phyloP scores from a whole-genome alignment of 2,888 invertebrate genomes.

The Cartodere bifasciata region DNA sequence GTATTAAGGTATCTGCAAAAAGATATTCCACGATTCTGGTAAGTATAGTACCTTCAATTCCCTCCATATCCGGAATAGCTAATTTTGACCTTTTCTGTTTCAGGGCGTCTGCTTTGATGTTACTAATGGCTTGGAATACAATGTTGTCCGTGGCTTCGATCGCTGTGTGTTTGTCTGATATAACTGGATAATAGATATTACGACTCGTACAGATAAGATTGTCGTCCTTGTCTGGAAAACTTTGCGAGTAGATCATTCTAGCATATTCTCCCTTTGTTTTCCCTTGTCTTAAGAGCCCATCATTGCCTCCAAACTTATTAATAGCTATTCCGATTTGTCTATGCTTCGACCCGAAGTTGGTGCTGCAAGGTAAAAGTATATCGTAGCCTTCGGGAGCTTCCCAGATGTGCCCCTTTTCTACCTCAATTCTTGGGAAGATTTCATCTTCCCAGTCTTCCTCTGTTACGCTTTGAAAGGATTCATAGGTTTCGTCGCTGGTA shows the following conservation, averaged over 20 bases:
- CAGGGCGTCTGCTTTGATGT: neutral
- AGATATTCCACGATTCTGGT: no score
- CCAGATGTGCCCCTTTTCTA: neutral
- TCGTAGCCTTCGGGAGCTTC: neutral
- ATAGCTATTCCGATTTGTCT: neutral
- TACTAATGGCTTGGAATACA: neutral
- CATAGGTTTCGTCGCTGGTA: neutral
- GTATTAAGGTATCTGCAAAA: no score
- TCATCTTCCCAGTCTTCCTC: conserved; percentile 1
- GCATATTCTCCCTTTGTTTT: neutral
- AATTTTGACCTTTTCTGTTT: conserved; percentile 1
- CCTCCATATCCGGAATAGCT: neutral
- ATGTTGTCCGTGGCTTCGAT: neutral
- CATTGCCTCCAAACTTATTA: neutral
- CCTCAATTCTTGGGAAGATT: neutral
- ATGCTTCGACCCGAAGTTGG: neutral
- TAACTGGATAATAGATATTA: neutral
- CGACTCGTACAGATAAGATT: neutral
- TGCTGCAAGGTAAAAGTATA: neutral
- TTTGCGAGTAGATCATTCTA: neutral
- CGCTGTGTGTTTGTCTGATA: neutral
- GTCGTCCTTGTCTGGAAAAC: neutral
- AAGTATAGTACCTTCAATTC: neutral
- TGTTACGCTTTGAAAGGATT: neutral
- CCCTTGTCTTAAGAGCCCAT: neutral